A percentile compares a stretch with the other conserved stretches of the same genome.
These are phyloP conservation scores for Tursiops truncatus DNA, from an alignment of 2,113 vertebrate genomes.

Conservation along the genomic window DNA sequence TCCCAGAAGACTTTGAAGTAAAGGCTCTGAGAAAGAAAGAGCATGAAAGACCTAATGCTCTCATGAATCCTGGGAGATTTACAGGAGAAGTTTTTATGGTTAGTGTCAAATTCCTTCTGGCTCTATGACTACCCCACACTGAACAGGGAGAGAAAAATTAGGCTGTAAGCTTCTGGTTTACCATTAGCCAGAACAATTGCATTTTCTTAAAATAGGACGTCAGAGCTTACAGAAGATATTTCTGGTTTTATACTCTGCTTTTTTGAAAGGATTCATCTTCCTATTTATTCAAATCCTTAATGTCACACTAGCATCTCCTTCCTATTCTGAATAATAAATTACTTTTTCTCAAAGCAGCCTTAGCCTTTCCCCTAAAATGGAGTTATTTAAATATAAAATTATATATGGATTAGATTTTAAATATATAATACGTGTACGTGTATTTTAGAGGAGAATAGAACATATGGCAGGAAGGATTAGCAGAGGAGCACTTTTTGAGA, in stretches of 20 bases:
- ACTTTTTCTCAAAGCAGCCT: not conserved
- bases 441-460: not conserved
- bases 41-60: not conserved
- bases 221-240: not conserved
- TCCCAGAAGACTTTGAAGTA: not conserved
- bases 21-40: not conserved
- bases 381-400: not conserved
- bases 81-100: not conserved
- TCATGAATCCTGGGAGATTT: not conserved
- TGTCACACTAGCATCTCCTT: not conserved
- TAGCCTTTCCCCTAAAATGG: not conserved
- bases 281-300: not conserved
- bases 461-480: not conserved
- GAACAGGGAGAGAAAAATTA: not conserved
- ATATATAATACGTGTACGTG: not conserved
- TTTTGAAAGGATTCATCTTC: not conserved
- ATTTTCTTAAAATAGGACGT: constrained; percentile 5
- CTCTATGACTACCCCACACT: not conserved
- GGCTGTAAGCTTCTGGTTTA: not conserved
- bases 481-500: not conserved
- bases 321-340: not conserved
- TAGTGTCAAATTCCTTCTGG: constrained; percentile 15
- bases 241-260: not conserved
- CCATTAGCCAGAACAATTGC: not conserved
- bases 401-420: not conserved